These are phyloP conservation scores for Lycopodina hypogea DNA, from an alignment of 37 sponge, comb jelly and placozoan genomes.

Conservation along the genomic window DNA sequence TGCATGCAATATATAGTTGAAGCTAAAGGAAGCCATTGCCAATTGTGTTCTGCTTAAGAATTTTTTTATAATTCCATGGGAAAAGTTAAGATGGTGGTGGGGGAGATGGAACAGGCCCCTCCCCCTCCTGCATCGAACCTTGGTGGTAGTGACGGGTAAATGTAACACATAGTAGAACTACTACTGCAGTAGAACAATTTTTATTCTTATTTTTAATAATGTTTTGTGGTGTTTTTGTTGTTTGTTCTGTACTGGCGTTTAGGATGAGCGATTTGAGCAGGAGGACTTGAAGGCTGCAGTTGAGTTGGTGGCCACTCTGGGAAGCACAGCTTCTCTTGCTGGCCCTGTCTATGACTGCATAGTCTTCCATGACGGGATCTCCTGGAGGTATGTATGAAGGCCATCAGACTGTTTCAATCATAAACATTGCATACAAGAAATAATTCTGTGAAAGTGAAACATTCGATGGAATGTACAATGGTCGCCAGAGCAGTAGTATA, in stretches of 20 bases:
- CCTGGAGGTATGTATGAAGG: constrained; percentile 61
- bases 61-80: too few species aligned
- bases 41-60: too few species aligned
- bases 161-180: too few species aligned
- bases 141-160: too few species aligned
- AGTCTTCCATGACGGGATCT: constrained; percentile 82
- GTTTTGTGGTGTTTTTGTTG: neutral
- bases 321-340: constrained; percentile 33
- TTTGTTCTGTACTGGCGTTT: neutral
- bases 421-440: neutral
- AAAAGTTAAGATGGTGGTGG: too few species aligned
- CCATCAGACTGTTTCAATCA: neutral
- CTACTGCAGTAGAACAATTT: too few species aligned
- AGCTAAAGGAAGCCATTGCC: too few species aligned
- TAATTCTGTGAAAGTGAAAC: neutral
- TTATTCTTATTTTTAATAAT: too few species aligned
- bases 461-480: neutral
- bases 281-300: constrained; percentile 72
- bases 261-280: constrained; percentile 38
- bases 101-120: too few species aligned
- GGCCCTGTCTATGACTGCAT: constrained; percentile 91
- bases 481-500: too few species aligned
- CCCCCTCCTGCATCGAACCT: too few species aligned
- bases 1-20: too few species aligned
- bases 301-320: constrained; percentile 55